A percentile compares a stretch with the other conserved stretches of the same genome.
Evolutionary conservation across 2,888 invertebrate genomes (phyloP).

Genomic region (Dexiosoma caninum): DNA sequence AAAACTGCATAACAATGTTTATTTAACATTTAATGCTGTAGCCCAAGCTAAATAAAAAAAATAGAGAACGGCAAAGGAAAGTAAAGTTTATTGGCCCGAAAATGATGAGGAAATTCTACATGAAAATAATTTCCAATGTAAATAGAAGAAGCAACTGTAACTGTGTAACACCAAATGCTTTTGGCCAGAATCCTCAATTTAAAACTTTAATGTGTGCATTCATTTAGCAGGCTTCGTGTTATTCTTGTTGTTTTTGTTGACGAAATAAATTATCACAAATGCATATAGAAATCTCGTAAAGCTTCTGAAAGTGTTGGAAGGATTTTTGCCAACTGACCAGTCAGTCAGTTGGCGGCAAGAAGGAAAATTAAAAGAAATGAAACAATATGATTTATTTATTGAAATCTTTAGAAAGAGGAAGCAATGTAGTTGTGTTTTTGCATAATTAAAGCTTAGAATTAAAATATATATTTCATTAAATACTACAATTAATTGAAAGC

Average conservation of each 20-base stretch:
- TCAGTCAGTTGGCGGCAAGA: neutral
- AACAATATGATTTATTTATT: no score
- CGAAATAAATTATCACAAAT: neutral
- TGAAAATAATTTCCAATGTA: slow-evolving; percentile 27
- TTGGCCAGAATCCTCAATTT: neutral
- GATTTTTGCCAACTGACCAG: neutral
- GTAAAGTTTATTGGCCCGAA: slow-evolving; percentile 51
- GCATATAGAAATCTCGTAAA: neutral
- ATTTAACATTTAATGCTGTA: slow-evolving; percentile 28
- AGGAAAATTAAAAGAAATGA: neutral
- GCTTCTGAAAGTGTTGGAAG: neutral
- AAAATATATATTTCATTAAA: neutral
- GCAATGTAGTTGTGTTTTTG: slow-evolving; percentile 12
- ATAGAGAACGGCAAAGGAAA: neutral
- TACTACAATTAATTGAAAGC: neutral
- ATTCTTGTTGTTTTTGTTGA: neutral
- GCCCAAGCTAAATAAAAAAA: neutral
- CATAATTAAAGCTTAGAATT: slow-evolving; percentile 39
- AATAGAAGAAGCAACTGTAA: neutral
- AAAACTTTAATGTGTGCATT: neutral
- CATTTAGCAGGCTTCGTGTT: neutral
- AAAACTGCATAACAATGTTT: slow-evolving; percentile 30
- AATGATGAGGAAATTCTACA: neutral
- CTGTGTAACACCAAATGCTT: neutral
- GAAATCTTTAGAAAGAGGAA: neutral